Conservation (phyloP, 2,113 vertebrate genomes). For the Leucopsar rothschildi region DNA sequence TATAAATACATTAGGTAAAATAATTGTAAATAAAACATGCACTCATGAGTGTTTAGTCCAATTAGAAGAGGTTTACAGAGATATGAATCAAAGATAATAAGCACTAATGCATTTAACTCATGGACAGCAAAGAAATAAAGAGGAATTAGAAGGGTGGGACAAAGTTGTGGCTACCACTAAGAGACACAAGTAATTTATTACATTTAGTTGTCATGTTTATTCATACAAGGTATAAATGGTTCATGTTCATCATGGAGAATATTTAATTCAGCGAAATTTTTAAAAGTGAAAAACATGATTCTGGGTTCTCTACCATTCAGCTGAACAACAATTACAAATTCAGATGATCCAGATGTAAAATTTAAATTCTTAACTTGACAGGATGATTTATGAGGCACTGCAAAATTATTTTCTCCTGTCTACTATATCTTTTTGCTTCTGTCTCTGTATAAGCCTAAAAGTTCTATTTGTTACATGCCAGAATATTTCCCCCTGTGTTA, state of each 20-base stretch:
- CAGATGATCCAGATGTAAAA: background rate
- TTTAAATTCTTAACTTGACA: background rate
- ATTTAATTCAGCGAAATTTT: background rate
- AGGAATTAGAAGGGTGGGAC: background rate
- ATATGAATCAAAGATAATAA: background rate
- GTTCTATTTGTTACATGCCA: background rate
- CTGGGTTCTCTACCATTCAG: background rate
- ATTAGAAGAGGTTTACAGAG: background rate
- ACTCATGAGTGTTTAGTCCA: background rate
- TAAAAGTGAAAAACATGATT: background rate
- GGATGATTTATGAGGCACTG: background rate
- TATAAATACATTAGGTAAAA: background rate
- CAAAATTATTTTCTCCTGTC: background rate
- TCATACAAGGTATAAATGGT: background rate
- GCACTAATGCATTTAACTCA: background rate
- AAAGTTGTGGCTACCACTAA: background rate
- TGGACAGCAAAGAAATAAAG: background rate
- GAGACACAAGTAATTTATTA: background rate
- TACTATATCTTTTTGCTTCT: background rate
- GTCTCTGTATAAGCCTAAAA: background rate
- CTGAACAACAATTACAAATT: background rate
- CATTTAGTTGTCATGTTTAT: background rate
- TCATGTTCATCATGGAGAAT: background rate
- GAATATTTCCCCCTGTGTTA: background rate
- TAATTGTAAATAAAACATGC: background rate